Conservation (phyloP, 1,140 invertebrate genomes). For the Archivesica marissinica region DNA sequence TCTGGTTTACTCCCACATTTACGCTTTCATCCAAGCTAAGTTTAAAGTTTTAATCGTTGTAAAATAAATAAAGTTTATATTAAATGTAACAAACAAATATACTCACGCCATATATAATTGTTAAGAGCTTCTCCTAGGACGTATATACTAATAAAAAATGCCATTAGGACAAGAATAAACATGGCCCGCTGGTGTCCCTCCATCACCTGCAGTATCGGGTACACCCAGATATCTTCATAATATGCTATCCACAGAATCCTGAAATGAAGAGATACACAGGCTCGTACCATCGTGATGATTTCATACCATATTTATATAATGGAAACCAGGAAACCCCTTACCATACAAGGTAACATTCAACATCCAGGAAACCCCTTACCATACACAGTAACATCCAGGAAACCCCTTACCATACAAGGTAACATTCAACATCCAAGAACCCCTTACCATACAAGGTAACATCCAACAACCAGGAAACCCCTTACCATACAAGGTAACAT, state of each 20-base stretch:
- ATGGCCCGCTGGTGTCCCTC: slow-evolving; percentile 88
- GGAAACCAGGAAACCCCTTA: too few species aligned
- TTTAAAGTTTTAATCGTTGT: too few species aligned
- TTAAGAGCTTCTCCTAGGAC: slow-evolving; percentile 78
- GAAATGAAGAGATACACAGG: slow-evolving; percentile 18
- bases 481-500: not conserved
- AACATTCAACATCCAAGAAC: too few species aligned
- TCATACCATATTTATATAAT: too few species aligned
- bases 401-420: not conserved
- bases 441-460: not conserved
- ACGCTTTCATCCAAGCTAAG: too few species aligned
- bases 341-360: not conserved
- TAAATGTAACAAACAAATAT: too few species aligned
- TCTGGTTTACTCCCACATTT: too few species aligned
- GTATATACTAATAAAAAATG: slow-evolving; percentile 77
- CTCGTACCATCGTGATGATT: too few species aligned
- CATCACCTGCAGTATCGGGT: slow-evolving; percentile 92
- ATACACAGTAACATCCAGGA: not conserved
- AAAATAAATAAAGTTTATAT: too few species aligned
- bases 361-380: not conserved
- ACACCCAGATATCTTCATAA: slow-evolving; percentile 89
- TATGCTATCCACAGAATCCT: slow-evolving; percentile 82
- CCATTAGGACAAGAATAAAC: slow-evolving; percentile 87
- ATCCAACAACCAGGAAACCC: not conserved
- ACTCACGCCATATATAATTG: slow-evolving; percentile 80